These are phyloP conservation scores for Lasius fuliginosus DNA, from an alignment of 2,888 invertebrate genomes.

Conservation along the genomic window DNA sequence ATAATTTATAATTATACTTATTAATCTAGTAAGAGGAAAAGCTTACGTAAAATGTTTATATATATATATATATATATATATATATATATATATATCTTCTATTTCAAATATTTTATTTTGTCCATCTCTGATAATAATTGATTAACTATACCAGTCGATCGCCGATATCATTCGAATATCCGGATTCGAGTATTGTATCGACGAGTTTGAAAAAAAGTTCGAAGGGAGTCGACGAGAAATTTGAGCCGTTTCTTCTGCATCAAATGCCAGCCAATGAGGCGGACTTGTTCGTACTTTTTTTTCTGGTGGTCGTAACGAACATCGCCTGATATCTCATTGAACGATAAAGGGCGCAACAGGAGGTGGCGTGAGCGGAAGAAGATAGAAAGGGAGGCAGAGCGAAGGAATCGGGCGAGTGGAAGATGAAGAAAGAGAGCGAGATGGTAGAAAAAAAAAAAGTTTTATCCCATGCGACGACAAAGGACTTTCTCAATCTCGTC, in stretches of 20 bases:
- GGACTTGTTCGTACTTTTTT: slow-evolving; percentile 57
- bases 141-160: neutral
- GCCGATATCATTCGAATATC: slow-evolving; percentile 32
- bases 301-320: slow-evolving; percentile 56
- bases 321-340: slow-evolving; percentile 58
- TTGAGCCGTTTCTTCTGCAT: slow-evolving; percentile 67
- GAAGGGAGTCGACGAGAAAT: slow-evolving; percentile 69
- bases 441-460: slow-evolving; percentile 58
- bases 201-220: slow-evolving; percentile 49
- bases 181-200: slow-evolving; percentile 59
- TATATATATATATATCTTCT: too few relatives aligned
- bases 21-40: too few relatives aligned
- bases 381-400: neutral
- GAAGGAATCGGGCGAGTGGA: neutral
- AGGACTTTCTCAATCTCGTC: slow-evolving; percentile 75
- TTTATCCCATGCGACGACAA: slow-evolving; percentile 69
- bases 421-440: slow-evolving; percentile 42
- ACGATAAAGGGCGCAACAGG: slow-evolving; percentile 70
- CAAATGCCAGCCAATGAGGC: slow-evolving; percentile 69
- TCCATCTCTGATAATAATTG: neutral
- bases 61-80: too few relatives aligned
- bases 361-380: slow-evolving; percentile 51
- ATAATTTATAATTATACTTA: too few relatives aligned
- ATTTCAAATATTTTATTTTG: slow-evolving; percentile 1
- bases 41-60: too few relatives aligned